A percentile compares a stretch with the other conserved stretches of the same genome.
Conservation (phyloP, 2,888 invertebrate genomes). For the Caradrina kadenii region DNA sequence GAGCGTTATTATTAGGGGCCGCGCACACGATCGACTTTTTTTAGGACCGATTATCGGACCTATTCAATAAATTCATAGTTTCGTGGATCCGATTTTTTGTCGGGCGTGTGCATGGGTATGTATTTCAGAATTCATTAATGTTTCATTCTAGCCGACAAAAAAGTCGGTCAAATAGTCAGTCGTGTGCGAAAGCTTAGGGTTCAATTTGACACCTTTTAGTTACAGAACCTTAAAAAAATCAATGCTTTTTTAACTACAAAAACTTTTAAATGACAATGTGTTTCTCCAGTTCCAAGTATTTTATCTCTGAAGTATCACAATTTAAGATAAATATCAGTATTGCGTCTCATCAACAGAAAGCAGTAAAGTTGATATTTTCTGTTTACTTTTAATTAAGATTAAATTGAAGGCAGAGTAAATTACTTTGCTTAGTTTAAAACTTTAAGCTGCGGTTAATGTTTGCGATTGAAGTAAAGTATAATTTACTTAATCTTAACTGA, state of each 20-base stretch:
- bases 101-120: no score
- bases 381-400: constrained; percentile 39
- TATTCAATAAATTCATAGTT: no score
- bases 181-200: no score
- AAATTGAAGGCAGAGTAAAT: constrained; percentile 21
- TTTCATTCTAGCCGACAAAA: no score
- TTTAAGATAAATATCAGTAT: constrained; percentile 37
- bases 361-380: constrained; percentile 43
- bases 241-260: neutral
- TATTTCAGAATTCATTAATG: no score
- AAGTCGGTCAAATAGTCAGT: no score
- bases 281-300: constrained; percentile 3
- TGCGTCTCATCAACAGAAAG: neutral
- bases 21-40: no score
- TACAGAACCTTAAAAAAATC: no score
- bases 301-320: constrained; percentile 4
- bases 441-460: constrained; percentile 19
- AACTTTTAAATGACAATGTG: neutral
- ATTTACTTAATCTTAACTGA: constrained; percentile 28
- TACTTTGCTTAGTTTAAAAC: constrained; percentile 38
- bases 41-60: no score
- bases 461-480: constrained; percentile 11
- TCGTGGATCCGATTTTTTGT: no score
- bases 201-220: no score
- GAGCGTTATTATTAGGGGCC: no score